Percentiles rank a stretch among this genome's conserved stretches.
These are phyloP conservation scores for Ormyrus rosae DNA, from an alignment of 2,888 invertebrate genomes.

Conservation along the genomic window DNA sequence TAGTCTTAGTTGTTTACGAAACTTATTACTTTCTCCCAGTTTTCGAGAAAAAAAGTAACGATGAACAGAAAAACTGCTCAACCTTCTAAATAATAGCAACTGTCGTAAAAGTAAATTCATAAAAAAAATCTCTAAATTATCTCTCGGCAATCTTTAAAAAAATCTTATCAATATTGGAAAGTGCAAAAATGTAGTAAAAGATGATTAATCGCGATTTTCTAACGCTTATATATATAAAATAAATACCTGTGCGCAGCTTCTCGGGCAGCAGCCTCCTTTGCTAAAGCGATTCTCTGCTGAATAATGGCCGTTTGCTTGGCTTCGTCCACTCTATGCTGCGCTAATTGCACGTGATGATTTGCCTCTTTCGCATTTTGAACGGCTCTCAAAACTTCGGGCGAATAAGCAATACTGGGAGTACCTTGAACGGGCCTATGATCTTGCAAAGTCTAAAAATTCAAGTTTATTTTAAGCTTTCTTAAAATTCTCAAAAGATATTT, in stretches of 20 bases:
- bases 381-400: constrained; percentile 84
- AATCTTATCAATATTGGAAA: too few relatives aligned
- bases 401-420: constrained; percentile 75
- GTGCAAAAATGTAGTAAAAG: too few relatives aligned
- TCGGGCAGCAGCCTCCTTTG: constrained; percentile 84
- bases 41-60: too few relatives aligned
- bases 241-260: constrained; percentile 70
- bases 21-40: background rate
- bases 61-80: background rate
- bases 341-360: constrained; percentile 82
- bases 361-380: constrained; percentile 86
- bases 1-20: background rate
- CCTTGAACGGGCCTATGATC: constrained; percentile 63
- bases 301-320: constrained; percentile 84
- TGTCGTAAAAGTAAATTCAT: too few relatives aligned
- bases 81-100: too few relatives aligned
- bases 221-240: too few relatives aligned
- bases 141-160: too few relatives aligned
- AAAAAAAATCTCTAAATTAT: too few relatives aligned
- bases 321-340: constrained; percentile 85
- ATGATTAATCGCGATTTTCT: too few relatives aligned
- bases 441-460: constrained; percentile 61
- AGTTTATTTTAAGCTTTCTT: too few relatives aligned
- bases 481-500: too few relatives aligned
- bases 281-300: constrained; percentile 84